These are phyloP conservation scores for Hiodon tergisus DNA, from an alignment of 2,113 vertebrate species.

Conservation along the genomic window DNA sequence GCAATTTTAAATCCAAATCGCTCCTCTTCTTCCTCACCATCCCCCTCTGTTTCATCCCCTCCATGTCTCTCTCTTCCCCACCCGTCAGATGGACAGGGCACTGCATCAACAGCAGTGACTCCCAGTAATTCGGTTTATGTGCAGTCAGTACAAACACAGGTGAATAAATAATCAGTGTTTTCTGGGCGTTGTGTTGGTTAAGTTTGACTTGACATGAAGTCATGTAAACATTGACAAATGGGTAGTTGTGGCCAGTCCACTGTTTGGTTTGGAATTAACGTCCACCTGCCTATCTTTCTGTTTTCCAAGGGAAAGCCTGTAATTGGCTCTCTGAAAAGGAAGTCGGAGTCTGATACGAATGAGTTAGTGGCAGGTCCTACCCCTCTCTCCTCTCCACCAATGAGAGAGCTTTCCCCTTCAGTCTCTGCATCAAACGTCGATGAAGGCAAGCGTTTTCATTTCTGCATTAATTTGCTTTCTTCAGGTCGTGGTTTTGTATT, in stretches of 20 bases:
- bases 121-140: slow-evolving; percentile 37
- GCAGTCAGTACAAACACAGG: slow-evolving; percentile 41
- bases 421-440: slow-evolving; percentile 60
- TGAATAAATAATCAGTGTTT: slow-evolving; percentile 30
- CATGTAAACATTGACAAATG: neutral
- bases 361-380: slow-evolving; percentile 48
- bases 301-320: slow-evolving; percentile 51
- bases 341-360: slow-evolving; percentile 60
- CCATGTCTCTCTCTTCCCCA: slow-evolving; percentile 30
- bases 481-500: too few species aligned
- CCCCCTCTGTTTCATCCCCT: slow-evolving; percentile 16
- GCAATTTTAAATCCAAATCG: slow-evolving; percentile 37
- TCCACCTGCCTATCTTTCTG: neutral
- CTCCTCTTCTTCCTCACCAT: slow-evolving; percentile 7
- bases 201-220: neutral
- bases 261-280: neutral
- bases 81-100: slow-evolving; percentile 35
- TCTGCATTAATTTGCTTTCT: neutral
- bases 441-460: slow-evolving; percentile 38
- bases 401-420: slow-evolving; percentile 68
- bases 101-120: slow-evolving; percentile 11
- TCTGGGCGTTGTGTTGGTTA: neutral
- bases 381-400: slow-evolving; percentile 42
- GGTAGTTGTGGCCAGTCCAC: neutral
- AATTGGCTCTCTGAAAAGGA: slow-evolving; percentile 61